A percentile compares a stretch with the other conserved stretches of the same genome.
These are phyloP conservation scores for Bombus pascuorum DNA, from an alignment of 1,140 invertebrate genomes.

Conservation along the genomic window DNA sequence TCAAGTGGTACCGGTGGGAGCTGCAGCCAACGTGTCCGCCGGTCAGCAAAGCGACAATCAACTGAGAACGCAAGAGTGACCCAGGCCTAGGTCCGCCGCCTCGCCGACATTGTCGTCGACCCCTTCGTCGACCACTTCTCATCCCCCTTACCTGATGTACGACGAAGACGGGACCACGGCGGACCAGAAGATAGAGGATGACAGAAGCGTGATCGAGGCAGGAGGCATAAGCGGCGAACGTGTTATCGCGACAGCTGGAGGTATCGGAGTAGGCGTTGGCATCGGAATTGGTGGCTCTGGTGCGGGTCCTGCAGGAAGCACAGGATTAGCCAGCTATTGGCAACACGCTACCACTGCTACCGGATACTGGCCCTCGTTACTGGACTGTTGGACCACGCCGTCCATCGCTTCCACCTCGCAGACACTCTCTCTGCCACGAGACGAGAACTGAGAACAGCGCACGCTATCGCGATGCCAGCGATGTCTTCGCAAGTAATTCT, in stretches of 20 bases:
- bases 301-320: slow-evolving; percentile 17
- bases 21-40: slow-evolving; percentile 56
- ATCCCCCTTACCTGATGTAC: slow-evolving; percentile 78
- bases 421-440: slow-evolving; percentile 73
- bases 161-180: slow-evolving; percentile 78
- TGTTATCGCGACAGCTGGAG: slow-evolving; percentile 45
- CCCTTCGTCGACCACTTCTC: slow-evolving; percentile 79
- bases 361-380: slow-evolving; percentile 78
- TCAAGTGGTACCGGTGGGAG: slow-evolving; percentile 59
- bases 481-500: not conserved
- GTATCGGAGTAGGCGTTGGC: slow-evolving; percentile 70
- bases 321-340: slow-evolving; percentile 77
- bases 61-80: slow-evolving; percentile 75
- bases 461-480: not conserved
- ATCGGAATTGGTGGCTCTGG: slow-evolving; percentile 60
- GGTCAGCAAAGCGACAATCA: slow-evolving; percentile 65
- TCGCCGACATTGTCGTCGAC: slow-evolving; percentile 80
- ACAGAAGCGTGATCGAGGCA: slow-evolving; percentile 58
- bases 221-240: slow-evolving; percentile 46
- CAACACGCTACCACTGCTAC: slow-evolving; percentile 76
- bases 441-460: slow-evolving; percentile 74
- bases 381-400: slow-evolving; percentile 80
- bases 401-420: slow-evolving; percentile 73
- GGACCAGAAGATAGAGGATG: slow-evolving; percentile 77
- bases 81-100: slow-evolving; percentile 80